These are phyloP conservation scores for Notoglanidium macrostoma DNA, from an alignment of 2,797 vertebrate species.

Conservation along the genomic window DNA sequence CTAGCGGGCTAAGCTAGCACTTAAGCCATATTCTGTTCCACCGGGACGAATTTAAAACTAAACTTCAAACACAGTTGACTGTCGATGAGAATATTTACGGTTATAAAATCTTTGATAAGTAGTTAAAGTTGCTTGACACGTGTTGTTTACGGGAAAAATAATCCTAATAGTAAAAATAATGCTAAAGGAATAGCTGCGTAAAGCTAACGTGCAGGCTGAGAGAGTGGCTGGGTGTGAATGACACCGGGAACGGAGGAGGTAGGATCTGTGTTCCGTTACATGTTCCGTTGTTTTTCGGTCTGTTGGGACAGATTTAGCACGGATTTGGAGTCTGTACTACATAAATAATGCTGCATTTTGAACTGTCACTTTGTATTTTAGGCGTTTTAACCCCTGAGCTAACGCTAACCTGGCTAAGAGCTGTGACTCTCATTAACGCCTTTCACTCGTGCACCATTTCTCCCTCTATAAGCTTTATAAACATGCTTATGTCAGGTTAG, in stretches of 20 bases:
- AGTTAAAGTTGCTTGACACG: neutral
- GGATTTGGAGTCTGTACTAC: too few relatives aligned
- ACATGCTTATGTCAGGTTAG: neutral
- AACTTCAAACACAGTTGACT: neutral
- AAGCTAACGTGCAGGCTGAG: neutral
- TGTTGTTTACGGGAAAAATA: neutral
- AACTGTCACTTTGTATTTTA: neutral
- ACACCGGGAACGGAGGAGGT: conserved; percentile 54
- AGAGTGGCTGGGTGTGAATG: conserved; percentile 61
- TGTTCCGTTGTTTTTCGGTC: neutral
- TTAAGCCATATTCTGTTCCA: neutral
- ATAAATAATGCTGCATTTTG: neutral
- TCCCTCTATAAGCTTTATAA: too few relatives aligned
- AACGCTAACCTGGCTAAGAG: neutral
- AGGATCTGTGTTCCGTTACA: neutral
- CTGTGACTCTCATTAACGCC: neutral
- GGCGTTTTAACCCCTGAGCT: neutral
- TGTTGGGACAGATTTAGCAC: neutral
- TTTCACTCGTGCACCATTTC: neutral
- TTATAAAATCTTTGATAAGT: too few relatives aligned
- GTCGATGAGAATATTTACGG: neutral
- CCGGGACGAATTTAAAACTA: neutral
- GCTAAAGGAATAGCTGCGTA: neutral
- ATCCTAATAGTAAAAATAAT: neutral
- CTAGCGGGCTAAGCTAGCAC: neutral